Percentiles rank a stretch among this genome's conserved stretches.
Evolutionary conservation across 2,888 invertebrate species (phyloP).

Genomic region (Himalopsyche japonica): DNA sequence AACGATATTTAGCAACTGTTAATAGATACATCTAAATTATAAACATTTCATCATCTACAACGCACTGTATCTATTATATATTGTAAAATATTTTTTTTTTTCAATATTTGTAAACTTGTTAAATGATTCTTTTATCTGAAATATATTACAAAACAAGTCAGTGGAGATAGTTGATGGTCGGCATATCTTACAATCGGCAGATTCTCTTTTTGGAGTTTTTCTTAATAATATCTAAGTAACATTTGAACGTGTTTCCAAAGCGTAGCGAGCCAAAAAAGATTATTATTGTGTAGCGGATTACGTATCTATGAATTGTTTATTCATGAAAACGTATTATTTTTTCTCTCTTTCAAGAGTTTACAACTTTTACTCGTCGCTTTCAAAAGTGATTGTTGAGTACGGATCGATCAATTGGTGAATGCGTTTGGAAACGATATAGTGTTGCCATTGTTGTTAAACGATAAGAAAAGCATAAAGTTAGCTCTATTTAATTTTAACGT

Average conservation of each 20-base stretch:
- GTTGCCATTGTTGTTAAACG: background rate
- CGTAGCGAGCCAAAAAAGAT: background rate
- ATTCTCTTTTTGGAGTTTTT: background rate
- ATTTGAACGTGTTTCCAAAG: background rate
- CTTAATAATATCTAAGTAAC: background rate
- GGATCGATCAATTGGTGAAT: background rate
- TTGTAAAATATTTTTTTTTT: no score
- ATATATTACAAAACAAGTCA: no score
- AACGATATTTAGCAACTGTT: no score
- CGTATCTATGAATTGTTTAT: background rate
- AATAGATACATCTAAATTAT: no score
- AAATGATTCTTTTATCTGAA: no score
- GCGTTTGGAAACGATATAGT: background rate
- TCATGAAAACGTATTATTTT: background rate
- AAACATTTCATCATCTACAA: no score
- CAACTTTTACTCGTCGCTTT: background rate
- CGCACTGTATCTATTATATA: no score
- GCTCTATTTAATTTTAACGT: no score
- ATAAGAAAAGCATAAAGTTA: background rate
- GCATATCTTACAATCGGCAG: background rate
- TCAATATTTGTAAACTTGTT: no score
- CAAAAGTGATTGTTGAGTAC: background rate
- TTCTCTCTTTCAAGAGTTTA: background rate
- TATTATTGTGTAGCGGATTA: no score
- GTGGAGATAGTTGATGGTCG: background rate